Base-by-base conservation (phyloP, 1,140 invertebrate species). In the Heliconius himera region DNA sequence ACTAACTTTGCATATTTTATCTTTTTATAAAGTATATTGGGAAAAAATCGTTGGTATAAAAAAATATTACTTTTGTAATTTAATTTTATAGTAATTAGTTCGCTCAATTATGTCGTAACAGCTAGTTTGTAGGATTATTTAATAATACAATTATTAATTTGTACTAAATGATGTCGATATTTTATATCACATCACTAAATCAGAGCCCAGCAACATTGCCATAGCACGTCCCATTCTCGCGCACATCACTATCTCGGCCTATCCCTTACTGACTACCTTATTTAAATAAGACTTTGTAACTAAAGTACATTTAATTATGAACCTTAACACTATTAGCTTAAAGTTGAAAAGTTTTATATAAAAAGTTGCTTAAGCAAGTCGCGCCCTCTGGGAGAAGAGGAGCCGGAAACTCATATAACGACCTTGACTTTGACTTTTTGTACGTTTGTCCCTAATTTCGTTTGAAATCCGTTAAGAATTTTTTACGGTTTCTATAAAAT, bases 261-360 rank as follows among this genome's bases (percentile, higher is more conserved):
- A 49, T 89, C 90, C 81, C 85, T 84, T 79, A 85, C 86, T 80
- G 87, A 91, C 91, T 94, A 91, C 91, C 92, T 93, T 93, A 94
- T 94, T 94, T 94, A 94, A 94, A 94, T 94, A 93, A 90, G 88
- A 92, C 86, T 92, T 66, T 66, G 16, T 5, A 66, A 66, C 4
- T 66, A 49, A 49, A 49, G 74, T 66, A 71, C 70, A 60, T 83
- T 85, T 79, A 51, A 91, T 73, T 90, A 87, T 88, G 49, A 78
- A 80, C 80, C 81, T 77, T 91, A 86, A 74, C 2, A 33, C 9
- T 72, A 72, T 78, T 76, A 38, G 6, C 20, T 81, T 90, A 90
- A 78, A 80, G 84, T 87, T 33, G 72, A 83, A 66, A 18, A 73
- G 56, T 77, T 22, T 38, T 16, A 29, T 73, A 81, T 89, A 90